Base-by-base conservation (phyloP, 2,888 invertebrate genomes). In the Aradus depressus region DNA sequence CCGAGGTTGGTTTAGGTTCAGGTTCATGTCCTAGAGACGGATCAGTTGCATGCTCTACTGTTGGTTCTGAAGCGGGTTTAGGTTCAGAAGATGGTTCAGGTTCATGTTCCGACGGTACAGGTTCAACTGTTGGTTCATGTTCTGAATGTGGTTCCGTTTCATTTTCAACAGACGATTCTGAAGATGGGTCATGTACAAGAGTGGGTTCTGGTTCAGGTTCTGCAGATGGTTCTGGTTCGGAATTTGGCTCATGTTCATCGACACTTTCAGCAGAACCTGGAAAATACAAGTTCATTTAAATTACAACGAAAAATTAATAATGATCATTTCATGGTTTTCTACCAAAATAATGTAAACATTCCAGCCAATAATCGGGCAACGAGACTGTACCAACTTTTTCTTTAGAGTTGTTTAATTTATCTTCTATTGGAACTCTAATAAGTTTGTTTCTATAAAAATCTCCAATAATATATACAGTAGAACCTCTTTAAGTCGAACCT, bases 101-200 rank as follows among this genome's bases (percentile, higher is more conserved):
- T 16, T 57, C 53, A n/a, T 62, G 50, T 44, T 62, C 59, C 18
- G 60, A 53, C 14, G 56, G 53, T n/a, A 63, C 61, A 60, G 62
- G 51, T 34, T 54, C 53, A 45, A 56, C 54, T 59, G 62, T 38
- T 45, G 57, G 54, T 49, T 57, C 57, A 19, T 54, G 50, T 45
- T 42, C 50, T 16, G 61, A 61, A 58, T 59, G 59, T 44, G 44
- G 50, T 21, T 48, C 44, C 2, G 56, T 38, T 10, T 12, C 31
- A 31, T 31, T 19, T 34, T 54, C 52, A 45, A 55, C 55, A 59
- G 62, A 44, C 47, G 57, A 53, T 49, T 57, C 56, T 18, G 55
- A 50, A 43, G 43, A 51, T 16, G 61, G 61, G 58, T 59, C 60
- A 43, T 38, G 50, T 19, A 41, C 50, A 48, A 52, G 54, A 59